Evolutionary conservation across 2,888 invertebrate genomes (phyloP).

Genomic region (Netelia fuscicornis): DNA sequence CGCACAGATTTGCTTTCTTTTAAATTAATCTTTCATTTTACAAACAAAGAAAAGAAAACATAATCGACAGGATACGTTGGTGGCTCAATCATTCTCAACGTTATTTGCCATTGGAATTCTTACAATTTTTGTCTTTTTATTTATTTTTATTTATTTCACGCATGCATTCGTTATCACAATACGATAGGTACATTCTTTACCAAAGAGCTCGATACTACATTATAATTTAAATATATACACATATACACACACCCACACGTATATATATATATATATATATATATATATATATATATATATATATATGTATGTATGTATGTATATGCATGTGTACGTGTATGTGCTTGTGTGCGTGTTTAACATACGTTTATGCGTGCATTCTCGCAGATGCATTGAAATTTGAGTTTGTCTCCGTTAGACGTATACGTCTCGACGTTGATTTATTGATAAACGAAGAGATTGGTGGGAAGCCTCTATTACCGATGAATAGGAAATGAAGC

Average conservation of each 20-base stretch:
- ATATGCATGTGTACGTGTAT: not conserved
- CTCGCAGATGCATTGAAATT: conserved; percentile 22
- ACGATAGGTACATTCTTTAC: conserved; percentile 68
- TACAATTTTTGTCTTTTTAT: conserved; percentile 22
- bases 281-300: not conserved
- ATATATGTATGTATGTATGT: conserved; percentile 6
- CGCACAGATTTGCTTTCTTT: conserved; percentile 19
- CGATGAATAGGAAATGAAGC: conserved; percentile 4
- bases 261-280: conserved; percentile 11
- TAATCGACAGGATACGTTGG: conserved; percentile 26
- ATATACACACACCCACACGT: not conserved
- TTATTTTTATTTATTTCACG: conserved; percentile 37
- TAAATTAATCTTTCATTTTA: conserved; percentile 9
- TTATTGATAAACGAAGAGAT: not conserved
- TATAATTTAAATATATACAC: conserved; percentile 28
- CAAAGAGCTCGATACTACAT: conserved; percentile 68
- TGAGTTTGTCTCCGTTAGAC: not conserved
- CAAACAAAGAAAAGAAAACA: conserved; percentile 7
- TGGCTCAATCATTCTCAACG: not conserved
- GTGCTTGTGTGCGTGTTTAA: not conserved
- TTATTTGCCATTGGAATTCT: not conserved
- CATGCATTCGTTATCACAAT: conserved; percentile 66
- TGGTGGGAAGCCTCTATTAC: not conserved
- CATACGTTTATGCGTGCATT: conserved; percentile 19
- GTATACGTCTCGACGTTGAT: not conserved